A percentile compares a stretch with the other conserved stretches of the same genome.
Evolutionary conservation across 2,888 invertebrate genomes (phyloP).

Genomic region (Agrotis ipsilon): DNA sequence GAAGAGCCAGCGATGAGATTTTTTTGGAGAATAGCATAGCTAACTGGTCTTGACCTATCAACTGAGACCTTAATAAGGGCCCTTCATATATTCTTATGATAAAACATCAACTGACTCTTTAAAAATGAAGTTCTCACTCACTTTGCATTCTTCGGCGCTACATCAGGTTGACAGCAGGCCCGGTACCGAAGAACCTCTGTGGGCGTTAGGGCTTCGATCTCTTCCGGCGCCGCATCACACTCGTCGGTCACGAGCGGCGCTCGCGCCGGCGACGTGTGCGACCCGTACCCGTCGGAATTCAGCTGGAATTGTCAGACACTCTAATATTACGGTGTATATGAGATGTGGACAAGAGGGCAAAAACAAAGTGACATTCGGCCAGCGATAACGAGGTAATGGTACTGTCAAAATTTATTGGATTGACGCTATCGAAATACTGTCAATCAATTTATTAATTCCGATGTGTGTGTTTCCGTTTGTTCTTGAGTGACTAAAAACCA

Average conservation of each 20-base stretch:
- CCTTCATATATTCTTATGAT: no score
- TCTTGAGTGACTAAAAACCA: no score
- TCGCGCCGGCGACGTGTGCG: constrained; percentile 96
- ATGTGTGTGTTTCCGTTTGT: no score
- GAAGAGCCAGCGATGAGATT: no score
- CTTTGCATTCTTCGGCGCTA: constrained; percentile 97
- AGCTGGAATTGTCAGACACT: constrained; percentile 90
- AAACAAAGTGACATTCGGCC: no score
- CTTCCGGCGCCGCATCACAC: constrained; percentile 93
- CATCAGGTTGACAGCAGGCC: constrained; percentile 88
- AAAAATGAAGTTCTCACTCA: constrained; percentile 89
- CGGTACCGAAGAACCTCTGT: constrained; percentile 85
- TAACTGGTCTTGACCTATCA: no score
- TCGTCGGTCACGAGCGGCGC: constrained; percentile 95
- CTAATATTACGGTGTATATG: constrained; percentile 46
- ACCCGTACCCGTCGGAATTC: constrained; percentile 96
- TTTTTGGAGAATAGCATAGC: no score
- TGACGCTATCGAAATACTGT: no score
- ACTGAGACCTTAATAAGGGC: no score
- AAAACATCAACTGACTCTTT: neutral
- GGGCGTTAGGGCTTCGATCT: constrained; percentile 91
- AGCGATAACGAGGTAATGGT: no score
- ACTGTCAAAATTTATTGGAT: no score
- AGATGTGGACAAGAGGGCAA: neutral
- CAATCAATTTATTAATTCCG: no score